These are phyloP conservation scores for Melanchra persicariae DNA, from an alignment of 2,888 invertebrate genomes.

Conservation along the genomic window DNA sequence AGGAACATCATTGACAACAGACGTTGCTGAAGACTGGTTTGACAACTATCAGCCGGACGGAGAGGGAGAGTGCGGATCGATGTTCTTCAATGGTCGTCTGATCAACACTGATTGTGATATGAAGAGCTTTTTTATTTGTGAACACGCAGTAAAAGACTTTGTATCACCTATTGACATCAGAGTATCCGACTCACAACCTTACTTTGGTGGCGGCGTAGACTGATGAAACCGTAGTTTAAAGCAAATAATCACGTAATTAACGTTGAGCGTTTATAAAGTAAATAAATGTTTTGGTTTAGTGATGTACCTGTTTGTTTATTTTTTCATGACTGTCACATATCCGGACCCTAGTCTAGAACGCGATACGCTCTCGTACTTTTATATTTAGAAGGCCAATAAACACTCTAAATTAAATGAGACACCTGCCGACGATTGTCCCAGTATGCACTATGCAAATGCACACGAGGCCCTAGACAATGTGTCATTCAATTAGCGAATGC, in stretches of 20 bases:
- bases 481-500: too few relatives aligned
- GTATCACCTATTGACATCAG: neutral
- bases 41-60: conserved; percentile 78
- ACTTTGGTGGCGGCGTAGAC: conserved; percentile 23
- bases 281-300: neutral
- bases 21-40: conserved; percentile 79
- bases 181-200: conserved; percentile 6
- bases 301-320: neutral
- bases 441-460: too few relatives aligned
- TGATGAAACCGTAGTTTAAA: neutral
- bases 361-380: too few relatives aligned
- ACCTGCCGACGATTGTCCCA: too few relatives aligned
- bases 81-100: conserved; percentile 80
- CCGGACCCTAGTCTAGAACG: too few relatives aligned
- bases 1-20: conserved; percentile 34
- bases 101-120: conserved; percentile 77
- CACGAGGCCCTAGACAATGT: too few relatives aligned
- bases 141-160: conserved; percentile 69
- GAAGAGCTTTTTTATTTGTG: conserved; percentile 82
- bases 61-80: conserved; percentile 67
- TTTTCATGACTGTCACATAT: neutral
- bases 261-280: neutral
- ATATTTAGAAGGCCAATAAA: too few relatives aligned
- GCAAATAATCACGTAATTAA: neutral
- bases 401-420: too few relatives aligned